These are phyloP conservation scores for Phataginus tricuspis DNA, from an alignment of 2,797 vertebrate genomes.

Conservation along the genomic window DNA sequence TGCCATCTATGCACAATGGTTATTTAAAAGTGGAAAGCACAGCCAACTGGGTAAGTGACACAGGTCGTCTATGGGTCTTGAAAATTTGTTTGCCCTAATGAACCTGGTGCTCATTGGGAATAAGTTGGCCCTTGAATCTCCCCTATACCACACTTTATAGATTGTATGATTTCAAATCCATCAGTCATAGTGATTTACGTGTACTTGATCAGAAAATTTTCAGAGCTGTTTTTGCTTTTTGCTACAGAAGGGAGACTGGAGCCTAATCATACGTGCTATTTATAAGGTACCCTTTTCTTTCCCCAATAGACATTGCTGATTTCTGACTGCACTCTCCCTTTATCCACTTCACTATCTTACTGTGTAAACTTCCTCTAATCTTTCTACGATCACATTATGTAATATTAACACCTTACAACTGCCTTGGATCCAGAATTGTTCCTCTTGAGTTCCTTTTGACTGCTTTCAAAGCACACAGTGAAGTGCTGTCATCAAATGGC, in stretches of 20 bases:
- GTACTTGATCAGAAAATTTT: slow-evolving; percentile 27
- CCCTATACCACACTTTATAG: background rate
- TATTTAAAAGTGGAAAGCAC: background rate
- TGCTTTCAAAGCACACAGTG: background rate
- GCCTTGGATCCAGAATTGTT: background rate
- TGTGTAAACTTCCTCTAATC: background rate
- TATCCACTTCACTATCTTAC: background rate
- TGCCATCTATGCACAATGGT: background rate
- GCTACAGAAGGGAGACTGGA: background rate
- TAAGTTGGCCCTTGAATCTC: background rate
- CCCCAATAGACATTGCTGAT: background rate
- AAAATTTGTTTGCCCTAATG: slow-evolving; percentile 14
- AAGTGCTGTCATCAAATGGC: background rate
- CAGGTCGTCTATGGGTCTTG: background rate
- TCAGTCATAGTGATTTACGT: background rate
- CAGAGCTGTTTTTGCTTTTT: slow-evolving; percentile 18
- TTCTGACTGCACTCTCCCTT: background rate
- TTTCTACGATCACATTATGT: background rate
- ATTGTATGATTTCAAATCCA: background rate
- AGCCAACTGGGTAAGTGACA: background rate
- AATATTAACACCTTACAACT: background rate
- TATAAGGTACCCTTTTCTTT: slow-evolving; percentile 14
- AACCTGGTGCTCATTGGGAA: background rate
- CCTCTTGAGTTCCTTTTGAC: background rate
- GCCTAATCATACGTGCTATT: background rate